phyloP scores from a whole-genome alignment of 2,113 vertebrate species.

The Dissostichus mawsoni region DNA sequence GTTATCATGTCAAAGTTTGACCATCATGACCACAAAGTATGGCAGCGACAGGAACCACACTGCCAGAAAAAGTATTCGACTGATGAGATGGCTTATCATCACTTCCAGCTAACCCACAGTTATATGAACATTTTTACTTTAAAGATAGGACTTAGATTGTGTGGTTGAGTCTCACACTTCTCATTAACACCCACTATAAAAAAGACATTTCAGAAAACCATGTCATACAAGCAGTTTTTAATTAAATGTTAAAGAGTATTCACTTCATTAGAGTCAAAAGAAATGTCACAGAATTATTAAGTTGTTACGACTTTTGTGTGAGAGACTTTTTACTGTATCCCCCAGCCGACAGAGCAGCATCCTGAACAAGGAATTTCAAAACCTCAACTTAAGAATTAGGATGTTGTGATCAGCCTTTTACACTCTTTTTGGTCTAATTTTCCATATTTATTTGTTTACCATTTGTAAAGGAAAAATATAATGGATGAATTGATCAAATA shows the following conservation, averaged over 20 bases:
- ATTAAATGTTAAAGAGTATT: too few species aligned
- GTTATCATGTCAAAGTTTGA: background rate
- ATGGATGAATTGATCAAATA: background rate
- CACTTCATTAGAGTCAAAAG: too few species aligned
- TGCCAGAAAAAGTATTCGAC: background rate
- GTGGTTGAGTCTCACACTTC: background rate
- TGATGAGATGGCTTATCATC: conserved; percentile 3
- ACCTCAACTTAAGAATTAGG: background rate
- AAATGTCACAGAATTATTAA: too few species aligned
- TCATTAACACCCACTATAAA: background rate
- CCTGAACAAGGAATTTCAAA: background rate
- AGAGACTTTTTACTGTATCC: background rate
- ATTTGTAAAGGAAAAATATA: background rate
- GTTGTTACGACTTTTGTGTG: too few species aligned
- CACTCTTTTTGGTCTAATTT: background rate
- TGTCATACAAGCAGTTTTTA: background rate
- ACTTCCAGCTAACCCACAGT: conserved; percentile 4
- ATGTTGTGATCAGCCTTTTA: background rate
- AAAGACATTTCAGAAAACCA: conserved; percentile 13
- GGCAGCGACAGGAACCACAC: conserved; percentile 1
- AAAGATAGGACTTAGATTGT: background rate
- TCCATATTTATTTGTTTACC: too few species aligned
- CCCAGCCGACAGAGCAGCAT: background rate
- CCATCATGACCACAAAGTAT: background rate
- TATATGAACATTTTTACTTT: background rate